Conservation (phyloP, 1,140 invertebrate genomes). For the Hyphantria cunea region DNA sequence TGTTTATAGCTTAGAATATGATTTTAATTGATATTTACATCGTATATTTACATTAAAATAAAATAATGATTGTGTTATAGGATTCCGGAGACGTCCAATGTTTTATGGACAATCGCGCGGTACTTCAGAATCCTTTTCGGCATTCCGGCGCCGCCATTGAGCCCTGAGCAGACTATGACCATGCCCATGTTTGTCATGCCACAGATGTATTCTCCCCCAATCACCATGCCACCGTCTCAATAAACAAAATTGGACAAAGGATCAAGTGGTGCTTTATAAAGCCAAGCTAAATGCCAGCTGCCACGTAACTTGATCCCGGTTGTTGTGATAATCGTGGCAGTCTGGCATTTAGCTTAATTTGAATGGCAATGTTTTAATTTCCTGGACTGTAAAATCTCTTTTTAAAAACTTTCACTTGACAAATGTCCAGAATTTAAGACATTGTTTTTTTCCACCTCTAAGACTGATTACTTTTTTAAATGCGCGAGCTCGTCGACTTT, state of each 20-base stretch:
- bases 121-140: constrained; percentile 78
- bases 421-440: constrained; percentile 51
- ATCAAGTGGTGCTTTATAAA: constrained; percentile 67
- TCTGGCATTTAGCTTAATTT: constrained; percentile 73
- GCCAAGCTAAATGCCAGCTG: constrained; percentile 72
- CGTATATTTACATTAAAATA: constrained; percentile 16
- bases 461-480: constrained; percentile 64
- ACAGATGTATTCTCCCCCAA: constrained; percentile 56
- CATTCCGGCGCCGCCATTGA: constrained; percentile 66
- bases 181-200: constrained; percentile 72
- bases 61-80: constrained; percentile 43
- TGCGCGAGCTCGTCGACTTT: constrained; percentile 79
- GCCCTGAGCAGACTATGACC: constrained; percentile 57
- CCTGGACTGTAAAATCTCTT: constrained; percentile 43
- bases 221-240: constrained; percentile 55
- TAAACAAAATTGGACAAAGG: constrained; percentile 74
- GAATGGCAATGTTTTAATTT: constrained; percentile 63
- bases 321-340: constrained; percentile 51
- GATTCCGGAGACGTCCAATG: constrained; percentile 77
- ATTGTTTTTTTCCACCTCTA: constrained; percentile 48
- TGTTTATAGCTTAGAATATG: background rate
- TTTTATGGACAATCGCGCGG: constrained; percentile 78
- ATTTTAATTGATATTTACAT: constrained; percentile 66
- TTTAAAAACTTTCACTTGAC: constrained; percentile 29
- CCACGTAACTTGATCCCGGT: constrained; percentile 68